phyloP scores from a whole-genome alignment of 37 sponge, comb jelly and placozoan genomes.

The Cliona cf. orientalis region DNA sequence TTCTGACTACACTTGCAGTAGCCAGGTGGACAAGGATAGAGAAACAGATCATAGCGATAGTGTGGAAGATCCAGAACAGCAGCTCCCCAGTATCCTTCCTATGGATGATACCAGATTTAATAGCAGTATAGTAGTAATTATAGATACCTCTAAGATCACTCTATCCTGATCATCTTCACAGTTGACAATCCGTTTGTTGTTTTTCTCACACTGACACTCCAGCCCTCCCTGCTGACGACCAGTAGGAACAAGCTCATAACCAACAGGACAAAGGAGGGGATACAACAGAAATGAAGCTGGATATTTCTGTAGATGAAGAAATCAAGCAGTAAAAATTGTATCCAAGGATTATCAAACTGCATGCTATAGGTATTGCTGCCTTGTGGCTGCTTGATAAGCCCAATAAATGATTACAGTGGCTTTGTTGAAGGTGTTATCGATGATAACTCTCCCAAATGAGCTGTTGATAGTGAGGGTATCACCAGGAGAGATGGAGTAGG shows the following conservation, averaged over 20 bases:
- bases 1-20: constrained; percentile 44
- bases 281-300: too few relatives aligned
- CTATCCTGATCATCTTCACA: constrained; percentile 60
- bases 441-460: neutral
- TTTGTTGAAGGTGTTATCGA: neutral
- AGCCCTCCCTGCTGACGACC: neutral
- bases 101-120: neutral
- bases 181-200: constrained; percentile 2
- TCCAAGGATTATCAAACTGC: too few relatives aligned
- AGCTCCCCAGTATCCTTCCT: constrained; percentile 25
- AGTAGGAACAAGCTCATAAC: neutral
- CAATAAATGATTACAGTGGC: too few relatives aligned
- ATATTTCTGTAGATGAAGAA: too few relatives aligned
- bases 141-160: constrained; percentile 27
- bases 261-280: constrained; percentile 24
- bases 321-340: too few relatives aligned
- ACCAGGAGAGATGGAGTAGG: constrained; percentile 1
- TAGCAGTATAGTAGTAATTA: neutral
- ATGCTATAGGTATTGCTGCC: too few relatives aligned
- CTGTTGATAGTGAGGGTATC: neutral
- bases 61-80: neutral
- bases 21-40: constrained; percentile 55
- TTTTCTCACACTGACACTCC: constrained; percentile 30
- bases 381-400: too few relatives aligned
- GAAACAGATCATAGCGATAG: neutral